These are phyloP conservation scores for Monopterus albus DNA, from an alignment of 2,113 vertebrate species.

Conservation along the genomic window DNA sequence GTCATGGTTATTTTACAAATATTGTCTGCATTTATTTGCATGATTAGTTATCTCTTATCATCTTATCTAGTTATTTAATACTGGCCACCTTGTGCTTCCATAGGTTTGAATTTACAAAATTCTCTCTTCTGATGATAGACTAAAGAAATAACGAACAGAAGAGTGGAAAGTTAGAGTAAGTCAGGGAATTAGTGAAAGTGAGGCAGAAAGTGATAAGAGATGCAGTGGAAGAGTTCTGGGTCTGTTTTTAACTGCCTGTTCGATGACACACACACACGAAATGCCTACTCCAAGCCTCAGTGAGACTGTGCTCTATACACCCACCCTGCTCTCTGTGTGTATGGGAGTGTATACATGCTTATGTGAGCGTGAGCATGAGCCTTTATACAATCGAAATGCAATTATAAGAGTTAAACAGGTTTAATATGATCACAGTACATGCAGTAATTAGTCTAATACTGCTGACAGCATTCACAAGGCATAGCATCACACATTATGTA, in stretches of 20 bases:
- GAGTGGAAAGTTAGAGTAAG: not conserved
- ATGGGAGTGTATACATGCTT: not conserved
- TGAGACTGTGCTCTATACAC: conserved; percentile 8
- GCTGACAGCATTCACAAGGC: too few relatives aligned
- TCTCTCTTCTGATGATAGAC: not conserved
- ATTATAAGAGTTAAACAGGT: not conserved
- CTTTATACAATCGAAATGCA: too few relatives aligned
- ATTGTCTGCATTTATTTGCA: not conserved
- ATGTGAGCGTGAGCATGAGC: too few relatives aligned
- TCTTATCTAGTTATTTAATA: not conserved
- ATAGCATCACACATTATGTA: too few relatives aligned
- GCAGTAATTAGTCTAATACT: too few relatives aligned
- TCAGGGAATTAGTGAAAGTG: not conserved
- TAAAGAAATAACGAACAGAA: not conserved
- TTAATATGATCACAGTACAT: not conserved
- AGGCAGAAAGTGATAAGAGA: not conserved
- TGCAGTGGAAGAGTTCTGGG: not conserved
- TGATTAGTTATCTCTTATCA: not conserved
- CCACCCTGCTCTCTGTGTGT: not conserved
- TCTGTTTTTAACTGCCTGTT: conserved; percentile 22
- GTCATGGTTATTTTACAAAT: not conserved
- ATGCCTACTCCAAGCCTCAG: conserved; percentile 23
- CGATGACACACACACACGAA: conserved; percentile 64
- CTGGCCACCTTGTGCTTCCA: not conserved
- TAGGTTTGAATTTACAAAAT: not conserved